These are phyloP conservation scores for Drosophila serrata DNA, from an alignment of 1,140 invertebrate genomes.

Conservation along the genomic window DNA sequence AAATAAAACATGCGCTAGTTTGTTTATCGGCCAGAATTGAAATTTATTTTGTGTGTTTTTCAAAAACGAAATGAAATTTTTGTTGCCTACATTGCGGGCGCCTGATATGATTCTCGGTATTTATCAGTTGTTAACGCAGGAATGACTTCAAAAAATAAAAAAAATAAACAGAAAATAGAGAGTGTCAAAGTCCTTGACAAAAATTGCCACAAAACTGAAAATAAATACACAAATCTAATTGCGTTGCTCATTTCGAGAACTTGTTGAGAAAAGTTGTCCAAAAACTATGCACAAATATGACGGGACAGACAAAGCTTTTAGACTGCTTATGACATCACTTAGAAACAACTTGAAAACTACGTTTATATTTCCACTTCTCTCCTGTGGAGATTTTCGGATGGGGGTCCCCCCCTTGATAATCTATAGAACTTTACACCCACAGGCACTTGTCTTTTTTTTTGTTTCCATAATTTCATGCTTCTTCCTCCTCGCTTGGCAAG, in stretches of 20 bases:
- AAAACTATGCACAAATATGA: conserved; percentile 58
- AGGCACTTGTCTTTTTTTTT: conserved; percentile 7
- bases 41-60: conserved; percentile 49
- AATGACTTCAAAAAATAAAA: conserved; percentile 18
- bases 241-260: conserved; percentile 6
- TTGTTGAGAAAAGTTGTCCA: conserved; percentile 40
- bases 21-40: conserved; percentile 36
- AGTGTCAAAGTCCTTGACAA: not conserved
- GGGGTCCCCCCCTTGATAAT: not conserved
- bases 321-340: conserved; percentile 57
- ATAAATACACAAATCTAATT: conserved; percentile 14
- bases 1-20: conserved; percentile 27
- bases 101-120: not conserved
- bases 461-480: conserved; percentile 12
- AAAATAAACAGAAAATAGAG: not conserved
- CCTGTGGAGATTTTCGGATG: not conserved
- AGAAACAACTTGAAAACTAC: conserved; percentile 38
- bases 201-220: conserved; percentile 10
- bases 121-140: conserved; percentile 50
- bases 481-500: not conserved
- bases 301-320: conserved; percentile 25
- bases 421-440: not conserved
- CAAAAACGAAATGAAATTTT: conserved; percentile 15
- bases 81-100: conserved; percentile 15
- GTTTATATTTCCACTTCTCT: conserved; percentile 29